phyloP scores from a whole-genome alignment of 1,140 invertebrate genomes.

The Himalopsyche phryganea region DNA sequence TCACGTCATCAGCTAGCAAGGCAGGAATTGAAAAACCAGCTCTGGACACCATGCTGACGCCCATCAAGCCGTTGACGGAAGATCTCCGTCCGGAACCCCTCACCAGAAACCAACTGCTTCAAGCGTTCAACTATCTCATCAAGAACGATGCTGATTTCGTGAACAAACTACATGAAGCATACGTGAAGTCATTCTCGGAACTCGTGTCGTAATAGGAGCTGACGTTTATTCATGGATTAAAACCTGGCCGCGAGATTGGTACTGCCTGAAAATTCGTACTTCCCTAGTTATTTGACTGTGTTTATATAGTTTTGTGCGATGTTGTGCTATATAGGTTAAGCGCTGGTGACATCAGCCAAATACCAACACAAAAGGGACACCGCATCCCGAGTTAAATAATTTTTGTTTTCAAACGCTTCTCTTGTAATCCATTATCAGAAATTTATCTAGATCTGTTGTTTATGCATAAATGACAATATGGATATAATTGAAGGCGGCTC shows the following conservation, averaged over 20 bases:
- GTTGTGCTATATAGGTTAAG: too few relatives aligned
- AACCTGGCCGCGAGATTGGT: not conserved
- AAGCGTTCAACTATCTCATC: constrained; percentile 81
- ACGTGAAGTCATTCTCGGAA: constrained; percentile 79
- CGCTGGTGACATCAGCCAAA: too few relatives aligned
- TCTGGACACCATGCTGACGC: constrained; percentile 33
- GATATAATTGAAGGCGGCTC: too few relatives aligned
- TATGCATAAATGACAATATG: too few relatives aligned
- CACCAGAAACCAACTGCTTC: constrained; percentile 81
- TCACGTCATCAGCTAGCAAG: constrained; percentile 53
- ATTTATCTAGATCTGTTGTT: too few relatives aligned
- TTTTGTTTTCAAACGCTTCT: too few relatives aligned
- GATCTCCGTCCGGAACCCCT: constrained; percentile 63
- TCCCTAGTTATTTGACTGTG: too few relatives aligned
- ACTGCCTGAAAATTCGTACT: too few relatives aligned
- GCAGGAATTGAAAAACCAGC: constrained; percentile 26
- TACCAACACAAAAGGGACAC: too few relatives aligned
- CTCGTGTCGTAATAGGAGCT: constrained; percentile 60
- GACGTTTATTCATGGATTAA: not conserved
- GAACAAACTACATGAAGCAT: constrained; percentile 83
- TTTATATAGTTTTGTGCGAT: too few relatives aligned
- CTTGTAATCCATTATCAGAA: too few relatives aligned
- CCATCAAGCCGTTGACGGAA: constrained; percentile 39
- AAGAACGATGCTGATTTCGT: constrained; percentile 85
- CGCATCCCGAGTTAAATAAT: too few relatives aligned